These are phyloP conservation scores for Tylochromis polylepis DNA, from an alignment of 2,113 vertebrate genomes.

Conservation along the genomic window DNA sequence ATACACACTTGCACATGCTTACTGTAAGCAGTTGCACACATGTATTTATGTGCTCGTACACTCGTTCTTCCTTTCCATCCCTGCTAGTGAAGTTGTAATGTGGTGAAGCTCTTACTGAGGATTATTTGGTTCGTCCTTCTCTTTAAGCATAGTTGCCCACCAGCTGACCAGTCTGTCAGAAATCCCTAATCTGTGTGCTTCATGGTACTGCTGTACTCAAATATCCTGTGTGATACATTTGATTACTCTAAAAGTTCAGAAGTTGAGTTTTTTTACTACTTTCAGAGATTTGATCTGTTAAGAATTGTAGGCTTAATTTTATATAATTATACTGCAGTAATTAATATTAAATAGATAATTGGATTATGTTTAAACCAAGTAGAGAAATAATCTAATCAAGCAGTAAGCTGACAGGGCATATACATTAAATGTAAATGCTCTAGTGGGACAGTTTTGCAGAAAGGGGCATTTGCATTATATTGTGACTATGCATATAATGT, in stretches of 20 bases:
- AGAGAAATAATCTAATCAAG: not conserved
- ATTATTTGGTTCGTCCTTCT: not conserved
- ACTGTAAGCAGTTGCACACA: not conserved
- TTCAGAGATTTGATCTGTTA: not conserved
- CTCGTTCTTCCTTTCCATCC: not conserved
- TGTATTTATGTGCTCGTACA: not conserved
- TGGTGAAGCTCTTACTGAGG: not conserved
- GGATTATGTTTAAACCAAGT: not conserved
- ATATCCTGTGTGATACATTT: not conserved
- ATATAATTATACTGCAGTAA: not conserved
- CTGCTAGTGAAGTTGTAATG: not conserved
- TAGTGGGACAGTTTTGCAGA: not conserved
- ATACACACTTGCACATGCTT: not conserved
- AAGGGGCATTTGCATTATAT: not conserved
- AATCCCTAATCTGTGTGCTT: not conserved
- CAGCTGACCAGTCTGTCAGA: conserved; percentile 9
- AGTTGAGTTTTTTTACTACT: not conserved
- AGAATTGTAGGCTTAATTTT: not conserved
- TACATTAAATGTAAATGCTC: not conserved
- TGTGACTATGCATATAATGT: not conserved
- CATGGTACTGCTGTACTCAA: not conserved
- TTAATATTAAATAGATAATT: not conserved
- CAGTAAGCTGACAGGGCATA: not conserved
- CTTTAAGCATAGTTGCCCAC: not conserved
- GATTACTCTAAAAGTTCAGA: not conserved